Conservation (phyloP, 2,113 vertebrate species). For the Raphicerus campestris region DNA sequence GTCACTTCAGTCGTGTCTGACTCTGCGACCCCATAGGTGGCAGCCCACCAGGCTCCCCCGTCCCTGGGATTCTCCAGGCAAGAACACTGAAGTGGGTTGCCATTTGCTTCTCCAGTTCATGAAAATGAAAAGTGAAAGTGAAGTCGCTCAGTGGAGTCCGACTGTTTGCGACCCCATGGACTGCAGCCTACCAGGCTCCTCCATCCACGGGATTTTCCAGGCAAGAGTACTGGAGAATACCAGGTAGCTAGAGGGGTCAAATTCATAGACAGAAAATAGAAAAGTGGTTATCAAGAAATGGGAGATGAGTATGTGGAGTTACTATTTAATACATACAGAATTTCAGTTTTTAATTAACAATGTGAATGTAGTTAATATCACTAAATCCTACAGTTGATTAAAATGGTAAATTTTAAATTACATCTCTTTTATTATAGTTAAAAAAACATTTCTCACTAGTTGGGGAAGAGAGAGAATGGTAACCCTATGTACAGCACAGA, state of each 20-base stretch:
- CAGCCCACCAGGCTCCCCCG: no score
- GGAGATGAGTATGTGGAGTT: background rate
- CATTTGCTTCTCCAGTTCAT: no score
- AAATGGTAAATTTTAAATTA: background rate
- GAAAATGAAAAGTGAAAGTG: no score
- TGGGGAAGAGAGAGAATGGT: background rate
- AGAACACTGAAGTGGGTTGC: no score
- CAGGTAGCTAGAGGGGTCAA: background rate
- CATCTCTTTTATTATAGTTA: background rate
- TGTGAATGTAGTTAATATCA: background rate
- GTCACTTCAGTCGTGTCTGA: no score
- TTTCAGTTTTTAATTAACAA: background rate
- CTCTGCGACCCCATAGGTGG: no score
- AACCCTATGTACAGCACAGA: background rate
- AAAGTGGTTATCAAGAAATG: background rate
- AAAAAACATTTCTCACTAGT: background rate
- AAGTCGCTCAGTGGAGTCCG: no score
- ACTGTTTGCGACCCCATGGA: fast-evolving
- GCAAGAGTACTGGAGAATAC: background rate
- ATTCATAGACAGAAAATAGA: background rate
- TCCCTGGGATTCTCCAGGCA: no score
- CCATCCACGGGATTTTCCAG: no score
- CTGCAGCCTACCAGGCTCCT: no score
- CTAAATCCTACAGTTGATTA: background rate
- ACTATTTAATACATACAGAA: background rate